Evolutionary conservation across 2,113 vertebrate genomes (phyloP).

Genomic region (Tympanuchus pallidicinctus): DNA sequence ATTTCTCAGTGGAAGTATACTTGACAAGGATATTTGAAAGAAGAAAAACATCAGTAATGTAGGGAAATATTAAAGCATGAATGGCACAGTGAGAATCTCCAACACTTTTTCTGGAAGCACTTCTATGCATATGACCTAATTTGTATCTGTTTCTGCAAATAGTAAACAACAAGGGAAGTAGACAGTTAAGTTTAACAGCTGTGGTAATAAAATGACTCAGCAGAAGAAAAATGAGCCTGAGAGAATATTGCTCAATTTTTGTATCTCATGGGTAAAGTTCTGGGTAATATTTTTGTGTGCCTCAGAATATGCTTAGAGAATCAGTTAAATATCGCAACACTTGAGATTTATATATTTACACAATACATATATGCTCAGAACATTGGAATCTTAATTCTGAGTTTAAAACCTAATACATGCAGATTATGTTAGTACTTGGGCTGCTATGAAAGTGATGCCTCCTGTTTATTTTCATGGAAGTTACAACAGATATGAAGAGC

Average conservation of each 20-base stretch:
- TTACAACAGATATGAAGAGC: neutral
- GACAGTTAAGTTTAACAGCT: neutral
- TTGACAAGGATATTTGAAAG: neutral
- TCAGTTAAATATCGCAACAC: neutral
- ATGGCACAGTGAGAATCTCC: neutral
- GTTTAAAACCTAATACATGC: neutral
- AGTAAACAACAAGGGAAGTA: neutral
- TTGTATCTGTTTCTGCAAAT: neutral
- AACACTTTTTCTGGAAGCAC: neutral
- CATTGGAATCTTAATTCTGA: neutral
- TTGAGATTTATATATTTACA: neutral
- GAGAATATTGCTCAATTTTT: neutral
- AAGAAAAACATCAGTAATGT: neutral
- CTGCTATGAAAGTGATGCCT: neutral
- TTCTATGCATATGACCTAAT: neutral
- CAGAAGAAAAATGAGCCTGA: neutral
- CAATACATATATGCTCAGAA: neutral
- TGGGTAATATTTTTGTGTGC: neutral
- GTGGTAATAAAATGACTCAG: neutral
- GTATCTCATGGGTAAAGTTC: neutral
- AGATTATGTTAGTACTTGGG: neutral
- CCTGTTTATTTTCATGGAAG: neutral
- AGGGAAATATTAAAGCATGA: neutral
- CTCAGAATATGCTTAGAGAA: neutral
- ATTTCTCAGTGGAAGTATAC: constrained; percentile 13